A percentile compares a stretch with the other conserved stretches of the same genome.
phyloP scores from a whole-genome alignment of 1,140 invertebrate species.

The Limonius californicus region DNA sequence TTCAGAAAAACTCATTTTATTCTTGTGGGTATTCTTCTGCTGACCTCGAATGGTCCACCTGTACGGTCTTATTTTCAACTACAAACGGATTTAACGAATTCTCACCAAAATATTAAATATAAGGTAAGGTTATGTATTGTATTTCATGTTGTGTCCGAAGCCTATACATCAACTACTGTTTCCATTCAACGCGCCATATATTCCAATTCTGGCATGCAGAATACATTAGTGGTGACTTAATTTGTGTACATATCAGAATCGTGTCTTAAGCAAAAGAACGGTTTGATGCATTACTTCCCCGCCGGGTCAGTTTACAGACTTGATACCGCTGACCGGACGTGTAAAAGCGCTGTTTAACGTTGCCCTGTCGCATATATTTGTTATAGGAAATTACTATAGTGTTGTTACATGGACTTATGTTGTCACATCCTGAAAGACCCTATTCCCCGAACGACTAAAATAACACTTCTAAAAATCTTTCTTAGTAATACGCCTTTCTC shows the following conservation, averaged over 20 bases:
- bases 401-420: background rate
- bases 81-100: too few relatives aligned
- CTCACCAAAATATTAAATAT: too few relatives aligned
- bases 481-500: too few relatives aligned
- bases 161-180: conserved; percentile 1
- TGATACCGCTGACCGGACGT: conserved; percentile 5
- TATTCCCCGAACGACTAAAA: background rate
- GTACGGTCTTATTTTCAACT: too few relatives aligned
- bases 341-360: conserved; percentile 10
- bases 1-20: too few relatives aligned
- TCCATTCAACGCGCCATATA: background rate
- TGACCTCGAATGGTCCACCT: too few relatives aligned
- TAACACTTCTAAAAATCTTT: background rate
- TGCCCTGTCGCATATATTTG: conserved; percentile 15
- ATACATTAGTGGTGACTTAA: conserved; percentile 15
- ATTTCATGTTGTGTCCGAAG: background rate
- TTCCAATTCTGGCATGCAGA: conserved; percentile 7
- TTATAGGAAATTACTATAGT: conserved; percentile 20
- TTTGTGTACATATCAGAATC: conserved; percentile 17
- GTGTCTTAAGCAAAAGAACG: conserved; percentile 22
- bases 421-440: background rate
- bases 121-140: too few relatives aligned
- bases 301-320: background rate
- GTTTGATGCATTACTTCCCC: conserved; percentile 20
- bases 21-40: too few relatives aligned